Percentiles rank a stretch among this genome's conserved stretches.
Conservation (phyloP, 2,888 invertebrate genomes). For the Miltochrista miniata region DNA sequence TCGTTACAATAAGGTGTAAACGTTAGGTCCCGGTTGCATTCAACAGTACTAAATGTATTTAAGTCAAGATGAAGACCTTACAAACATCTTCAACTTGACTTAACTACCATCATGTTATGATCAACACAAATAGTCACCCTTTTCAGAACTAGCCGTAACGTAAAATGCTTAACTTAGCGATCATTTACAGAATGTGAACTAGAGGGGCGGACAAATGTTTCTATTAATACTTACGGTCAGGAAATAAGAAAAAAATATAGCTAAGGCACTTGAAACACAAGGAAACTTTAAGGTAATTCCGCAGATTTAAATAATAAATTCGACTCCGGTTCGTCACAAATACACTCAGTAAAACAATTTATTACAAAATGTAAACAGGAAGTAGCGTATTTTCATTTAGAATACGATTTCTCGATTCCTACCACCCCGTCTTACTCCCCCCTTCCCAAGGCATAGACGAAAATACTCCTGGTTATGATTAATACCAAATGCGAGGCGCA, state of each 20-base stretch:
- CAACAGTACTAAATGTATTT: no score
- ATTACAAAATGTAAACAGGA: conserved; percentile 84
- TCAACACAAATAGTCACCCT: no score
- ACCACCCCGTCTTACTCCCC: conserved; percentile 46
- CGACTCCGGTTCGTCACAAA: conserved; percentile 53
- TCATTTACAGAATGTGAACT: no score
- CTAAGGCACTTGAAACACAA: conserved; percentile 22
- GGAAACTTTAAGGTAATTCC: conserved; percentile 30
- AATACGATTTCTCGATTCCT: conserved; percentile 75
- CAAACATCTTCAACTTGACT: no score
- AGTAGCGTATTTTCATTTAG: conserved; percentile 83
- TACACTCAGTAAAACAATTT: conserved; percentile 80
- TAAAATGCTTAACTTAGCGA: no score
- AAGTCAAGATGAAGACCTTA: no score
- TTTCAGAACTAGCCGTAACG: no score
- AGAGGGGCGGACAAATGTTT: no score
- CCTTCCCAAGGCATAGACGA: conserved; percentile 71
- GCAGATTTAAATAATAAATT: conserved; percentile 58
- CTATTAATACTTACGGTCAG: background rate
- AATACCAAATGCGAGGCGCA: conserved; percentile 82
- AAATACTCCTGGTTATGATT: conserved; percentile 83
- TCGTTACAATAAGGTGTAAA: no score
- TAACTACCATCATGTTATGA: no score
- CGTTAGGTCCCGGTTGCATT: no score
- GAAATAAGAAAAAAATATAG: background rate